Conservation (phyloP, 37 sponge, comb jelly and placozoan genomes). For the Oscarella lobularis region DNA sequence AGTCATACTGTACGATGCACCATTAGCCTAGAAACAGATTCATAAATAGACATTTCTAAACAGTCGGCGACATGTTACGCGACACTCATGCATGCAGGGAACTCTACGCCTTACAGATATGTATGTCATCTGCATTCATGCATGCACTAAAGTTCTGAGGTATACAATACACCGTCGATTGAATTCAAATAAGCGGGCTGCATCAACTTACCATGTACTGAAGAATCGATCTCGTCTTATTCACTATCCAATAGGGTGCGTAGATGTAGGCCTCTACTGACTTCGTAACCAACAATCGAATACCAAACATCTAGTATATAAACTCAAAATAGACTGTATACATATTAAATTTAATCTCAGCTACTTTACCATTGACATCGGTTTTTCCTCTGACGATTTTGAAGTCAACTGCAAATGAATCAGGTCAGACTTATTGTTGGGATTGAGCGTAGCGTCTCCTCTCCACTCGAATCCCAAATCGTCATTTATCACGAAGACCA, state of each 20-base stretch:
- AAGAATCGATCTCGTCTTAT: slow-evolving; percentile 54
- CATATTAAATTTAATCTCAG: neutral
- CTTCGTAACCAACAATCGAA: neutral
- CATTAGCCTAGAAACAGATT: neutral
- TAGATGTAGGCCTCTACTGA: slow-evolving; percentile 13
- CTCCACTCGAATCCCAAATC: neutral
- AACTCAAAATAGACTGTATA: neutral
- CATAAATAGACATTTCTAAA: neutral
- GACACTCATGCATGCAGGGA: too few relatives aligned
- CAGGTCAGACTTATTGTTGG: too few relatives aligned
- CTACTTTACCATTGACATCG: neutral
- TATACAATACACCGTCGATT: neutral
- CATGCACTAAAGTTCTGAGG: too few relatives aligned
- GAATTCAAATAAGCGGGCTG: neutral
- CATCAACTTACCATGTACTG: slow-evolving; percentile 37
- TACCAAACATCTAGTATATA: neutral
- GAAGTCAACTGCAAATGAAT: too few relatives aligned
- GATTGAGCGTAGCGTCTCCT: too few relatives aligned
- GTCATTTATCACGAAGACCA: too few relatives aligned
- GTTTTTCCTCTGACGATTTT: neutral
- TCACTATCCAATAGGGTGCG: slow-evolving; percentile 78
- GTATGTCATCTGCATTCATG: too few relatives aligned
- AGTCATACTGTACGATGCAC: neutral
- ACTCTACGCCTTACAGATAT: too few relatives aligned
- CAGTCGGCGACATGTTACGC: too few relatives aligned